A percentile compares a stretch with the other conserved stretches of the same genome.
These are phyloP conservation scores for Seriola quinqueradiata DNA, from an alignment of 2,113 vertebrate genomes.

Conservation along the genomic window DNA sequence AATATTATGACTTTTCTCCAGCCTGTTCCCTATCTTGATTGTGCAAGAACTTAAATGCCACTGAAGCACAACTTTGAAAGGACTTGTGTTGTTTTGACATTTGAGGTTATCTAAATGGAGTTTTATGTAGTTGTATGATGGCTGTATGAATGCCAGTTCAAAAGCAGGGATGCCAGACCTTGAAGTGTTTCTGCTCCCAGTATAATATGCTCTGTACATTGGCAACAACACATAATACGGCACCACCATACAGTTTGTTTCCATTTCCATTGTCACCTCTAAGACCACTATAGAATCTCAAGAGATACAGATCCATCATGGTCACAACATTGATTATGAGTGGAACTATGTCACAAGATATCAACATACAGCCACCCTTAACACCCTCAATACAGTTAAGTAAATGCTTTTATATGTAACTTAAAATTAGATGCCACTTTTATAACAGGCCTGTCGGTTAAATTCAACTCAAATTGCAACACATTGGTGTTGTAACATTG, in stretches of 20 bases:
- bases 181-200: not conserved
- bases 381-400: not conserved
- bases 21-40: not conserved
- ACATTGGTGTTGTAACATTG: not conserved
- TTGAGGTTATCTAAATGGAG: slow-evolving; percentile 15
- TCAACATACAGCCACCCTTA: not conserved
- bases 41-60: slow-evolving; percentile 5
- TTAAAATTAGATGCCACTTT: not conserved
- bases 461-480: not conserved
- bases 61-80: not conserved
- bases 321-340: too few species aligned
- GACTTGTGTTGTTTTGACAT: not conserved
- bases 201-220: not conserved
- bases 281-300: not conserved
- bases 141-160: not conserved
- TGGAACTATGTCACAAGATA: too few species aligned
- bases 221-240: not conserved
- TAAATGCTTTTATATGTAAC: not conserved
- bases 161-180: not conserved
- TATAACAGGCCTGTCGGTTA: not conserved
- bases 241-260: not conserved
- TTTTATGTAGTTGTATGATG: not conserved
- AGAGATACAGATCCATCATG: too few species aligned
- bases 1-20: not conserved
- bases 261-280: not conserved